Base-by-base conservation (phyloP, 2,113 vertebrate genomes). In the Octodon degus region DNA sequence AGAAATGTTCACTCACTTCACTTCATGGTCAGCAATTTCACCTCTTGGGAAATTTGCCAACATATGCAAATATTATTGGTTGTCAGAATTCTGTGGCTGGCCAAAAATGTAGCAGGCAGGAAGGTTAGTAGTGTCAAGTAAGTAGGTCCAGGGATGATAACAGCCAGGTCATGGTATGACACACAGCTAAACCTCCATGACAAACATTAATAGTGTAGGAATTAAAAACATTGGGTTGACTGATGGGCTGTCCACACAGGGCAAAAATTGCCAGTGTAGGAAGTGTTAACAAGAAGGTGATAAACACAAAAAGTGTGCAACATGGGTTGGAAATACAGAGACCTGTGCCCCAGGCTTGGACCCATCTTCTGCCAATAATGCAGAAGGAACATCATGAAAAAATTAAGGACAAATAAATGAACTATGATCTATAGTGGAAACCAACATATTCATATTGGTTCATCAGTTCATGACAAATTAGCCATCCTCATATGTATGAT, bases 331-430 rank as follows among this genome's bases (percentile, higher is more conserved):
- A 82, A 20, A 67, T 12, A 1, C 22, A 47, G 37, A 53, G 47
- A 16, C 65, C n/a, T 10, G 25, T 4, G 17, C 40, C 47, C 32
- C 63, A 68, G n/a, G 43, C 2, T 32, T 13, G 32, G 77, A 24
- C 32, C 58, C 37, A 74, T 19, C 22, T 34, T 88, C 84, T 80
- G 67, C 27, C 43, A 90, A 93, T 27, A 91, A 80, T 68, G 37
- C 27, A 67, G 53, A 74, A 74, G 40, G 10, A 40, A 74, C 20
- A 40, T 22, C 12, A 40, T 11, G 20, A 20, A 40, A 74, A 74
- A 12, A 40, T 19, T 40, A 40, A 74, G 20, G 70, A 12, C 7
- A 40, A 40, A 4, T 40, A 24, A 24, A 11, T 12, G 3, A 74
- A 40, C 20, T 2, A 40, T 40, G 70, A 24, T 9, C 8, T 74